Conservation (phyloP, 1,140 invertebrate genomes). For the Saxidomus purpurata region DNA sequence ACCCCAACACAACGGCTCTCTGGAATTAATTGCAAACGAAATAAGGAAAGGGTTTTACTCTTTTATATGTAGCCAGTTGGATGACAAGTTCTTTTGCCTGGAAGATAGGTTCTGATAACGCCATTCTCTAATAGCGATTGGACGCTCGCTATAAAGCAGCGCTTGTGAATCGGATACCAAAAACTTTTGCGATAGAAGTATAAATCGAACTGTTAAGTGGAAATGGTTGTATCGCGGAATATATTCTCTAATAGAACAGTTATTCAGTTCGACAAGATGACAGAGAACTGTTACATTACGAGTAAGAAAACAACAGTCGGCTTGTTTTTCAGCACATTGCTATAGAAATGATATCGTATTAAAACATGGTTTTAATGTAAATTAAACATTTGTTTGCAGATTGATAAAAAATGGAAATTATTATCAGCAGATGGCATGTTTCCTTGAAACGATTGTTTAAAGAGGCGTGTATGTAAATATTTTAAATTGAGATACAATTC, state of each 20-base stretch:
- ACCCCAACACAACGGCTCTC: background rate
- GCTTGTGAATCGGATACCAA: background rate
- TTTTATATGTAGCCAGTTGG: background rate
- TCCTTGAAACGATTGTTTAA: too few species aligned
- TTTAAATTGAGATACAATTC: background rate
- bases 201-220: background rate
- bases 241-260: background rate
- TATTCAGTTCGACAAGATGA: too few species aligned
- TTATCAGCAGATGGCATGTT: too few species aligned
- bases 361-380: too few species aligned
- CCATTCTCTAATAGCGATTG: background rate
- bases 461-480: background rate
- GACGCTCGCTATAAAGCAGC: background rate
- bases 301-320: too few species aligned
- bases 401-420: too few species aligned
- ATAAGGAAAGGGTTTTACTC: conserved; percentile 14
- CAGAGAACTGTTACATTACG: too few species aligned
- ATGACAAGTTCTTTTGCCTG: background rate
- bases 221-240: background rate
- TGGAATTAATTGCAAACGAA: conserved; percentile 7
- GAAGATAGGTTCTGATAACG: background rate
- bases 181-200: background rate
- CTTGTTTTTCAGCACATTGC: too few species aligned
- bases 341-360: too few species aligned
- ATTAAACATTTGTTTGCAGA: too few species aligned